phyloP scores from a whole-genome alignment of 2,888 invertebrate genomes.

The Chrysotoxum bicinctum region DNA sequence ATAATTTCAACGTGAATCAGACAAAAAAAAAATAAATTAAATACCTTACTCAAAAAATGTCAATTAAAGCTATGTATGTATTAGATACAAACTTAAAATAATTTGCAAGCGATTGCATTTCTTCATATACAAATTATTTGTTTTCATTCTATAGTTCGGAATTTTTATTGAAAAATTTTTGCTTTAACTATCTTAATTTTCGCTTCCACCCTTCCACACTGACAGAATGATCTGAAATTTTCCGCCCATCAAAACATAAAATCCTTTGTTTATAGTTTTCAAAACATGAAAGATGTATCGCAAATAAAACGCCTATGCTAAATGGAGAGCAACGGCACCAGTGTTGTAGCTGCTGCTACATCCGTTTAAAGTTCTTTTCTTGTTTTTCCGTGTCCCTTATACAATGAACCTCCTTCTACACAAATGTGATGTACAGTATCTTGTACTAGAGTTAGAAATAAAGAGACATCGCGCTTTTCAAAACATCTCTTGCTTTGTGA shows the following conservation, averaged over 20 bases:
- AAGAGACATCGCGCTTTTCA: slow-evolving; percentile 33
- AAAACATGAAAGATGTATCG: slow-evolving; percentile 47
- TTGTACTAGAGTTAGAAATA: not conserved
- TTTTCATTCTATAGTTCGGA: not conserved
- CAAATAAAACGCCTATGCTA: slow-evolving; percentile 30
- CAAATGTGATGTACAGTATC: slow-evolving; percentile 14
- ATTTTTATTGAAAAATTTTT: slow-evolving; percentile 30
- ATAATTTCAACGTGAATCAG: too few relatives aligned
- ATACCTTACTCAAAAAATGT: too few relatives aligned
- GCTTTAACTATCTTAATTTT: not conserved
- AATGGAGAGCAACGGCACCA: slow-evolving; percentile 49
- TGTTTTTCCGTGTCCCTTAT: slow-evolving; percentile 1
- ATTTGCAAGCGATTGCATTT: not conserved
- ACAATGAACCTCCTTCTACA: slow-evolving; percentile 29
- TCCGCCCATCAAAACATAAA: slow-evolving; percentile 28
- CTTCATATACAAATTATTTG: not conserved
- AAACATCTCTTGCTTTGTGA: slow-evolving; percentile 24
- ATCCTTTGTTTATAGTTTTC: slow-evolving; percentile 48
- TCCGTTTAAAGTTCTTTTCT: slow-evolving; percentile 29
- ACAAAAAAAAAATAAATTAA: too few relatives aligned
- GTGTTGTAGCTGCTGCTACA: slow-evolving; percentile 27
- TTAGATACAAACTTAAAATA: not conserved
- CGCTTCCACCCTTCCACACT: not conserved
- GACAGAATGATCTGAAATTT: slow-evolving; percentile 4
- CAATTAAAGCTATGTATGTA: too few relatives aligned